These are phyloP conservation scores for Anthonomus grandis DNA, from an alignment of 1,140 invertebrate genomes.

Conservation along the genomic window DNA sequence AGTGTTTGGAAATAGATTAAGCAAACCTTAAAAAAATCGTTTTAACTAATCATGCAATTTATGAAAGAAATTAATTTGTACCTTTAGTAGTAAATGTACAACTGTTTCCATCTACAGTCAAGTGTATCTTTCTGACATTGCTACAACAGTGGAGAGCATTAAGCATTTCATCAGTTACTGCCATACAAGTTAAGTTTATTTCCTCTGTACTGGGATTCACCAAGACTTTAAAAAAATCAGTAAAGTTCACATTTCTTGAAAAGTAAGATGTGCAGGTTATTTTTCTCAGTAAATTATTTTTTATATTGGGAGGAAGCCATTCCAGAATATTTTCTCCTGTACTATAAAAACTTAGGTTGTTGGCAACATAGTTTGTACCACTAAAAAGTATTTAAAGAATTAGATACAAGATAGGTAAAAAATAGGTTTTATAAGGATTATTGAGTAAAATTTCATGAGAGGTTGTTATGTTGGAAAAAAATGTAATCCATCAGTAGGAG, in stretches of 20 bases:
- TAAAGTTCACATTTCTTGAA: slow-evolving; percentile 15
- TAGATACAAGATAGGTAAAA: too few species aligned
- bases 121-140: slow-evolving; percentile 16
- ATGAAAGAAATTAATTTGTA: not conserved
- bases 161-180: slow-evolving; percentile 29
- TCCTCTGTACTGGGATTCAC: slow-evolving; percentile 16
- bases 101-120: slow-evolving; percentile 17
- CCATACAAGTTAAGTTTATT: slow-evolving; percentile 27
- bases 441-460: too few species aligned
- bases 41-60: not conserved
- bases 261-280: too few species aligned
- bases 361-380: too few species aligned
- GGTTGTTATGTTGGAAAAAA: too few species aligned
- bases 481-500: too few species aligned
- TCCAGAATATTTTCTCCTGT: too few species aligned
- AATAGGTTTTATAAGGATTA: too few species aligned
- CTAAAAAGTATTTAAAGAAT: too few species aligned
- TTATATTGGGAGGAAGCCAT: too few species aligned
- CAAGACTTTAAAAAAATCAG: slow-evolving; percentile 14
- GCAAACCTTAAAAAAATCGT: slow-evolving; percentile 19
- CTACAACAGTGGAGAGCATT: slow-evolving; percentile 20
- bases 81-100: slow-evolving; percentile 6
- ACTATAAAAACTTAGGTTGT: too few species aligned
- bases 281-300: too few species aligned
- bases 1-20: slow-evolving; percentile 17